Conservation (phyloP, 2,888 invertebrate genomes). For the Neoscelio sp. region DNA sequence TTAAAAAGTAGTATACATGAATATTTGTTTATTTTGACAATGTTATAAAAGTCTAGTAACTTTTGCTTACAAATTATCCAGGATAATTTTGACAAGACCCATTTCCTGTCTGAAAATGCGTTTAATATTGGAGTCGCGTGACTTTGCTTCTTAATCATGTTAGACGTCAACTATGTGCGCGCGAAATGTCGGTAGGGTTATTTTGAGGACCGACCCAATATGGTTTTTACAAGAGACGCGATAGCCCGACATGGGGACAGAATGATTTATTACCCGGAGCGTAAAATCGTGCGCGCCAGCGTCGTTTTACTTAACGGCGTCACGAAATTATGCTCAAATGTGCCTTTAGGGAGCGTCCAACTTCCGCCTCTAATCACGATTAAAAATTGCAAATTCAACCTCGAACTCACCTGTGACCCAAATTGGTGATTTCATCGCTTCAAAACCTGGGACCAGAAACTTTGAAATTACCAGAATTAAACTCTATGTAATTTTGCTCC, state of each 20-base stretch:
- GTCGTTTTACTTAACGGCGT: conserved; percentile 42
- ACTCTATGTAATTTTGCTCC: too few relatives aligned
- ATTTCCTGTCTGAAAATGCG: conserved; percentile 34
- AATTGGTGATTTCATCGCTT: conserved; percentile 14
- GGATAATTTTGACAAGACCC: not conserved
- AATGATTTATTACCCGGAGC: conserved; percentile 49
- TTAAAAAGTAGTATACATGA: too few relatives aligned
- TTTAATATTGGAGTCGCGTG: conserved; percentile 45
- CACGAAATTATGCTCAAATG: conserved; percentile 41
- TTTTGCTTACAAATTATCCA: too few relatives aligned
- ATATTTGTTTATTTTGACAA: too few relatives aligned
- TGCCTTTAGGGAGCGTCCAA: conserved; percentile 6
- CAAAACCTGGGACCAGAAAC: conserved; percentile 6
- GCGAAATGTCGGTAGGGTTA: conserved; percentile 40
- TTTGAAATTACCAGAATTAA: conserved; percentile 1
- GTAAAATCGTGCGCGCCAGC: conserved; percentile 27
- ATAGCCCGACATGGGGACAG: conserved; percentile 34
- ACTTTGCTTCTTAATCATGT: conserved; percentile 51
- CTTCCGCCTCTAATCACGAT: conserved; percentile 42
- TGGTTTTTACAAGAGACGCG: conserved; percentile 21
- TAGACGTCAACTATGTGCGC: conserved; percentile 26
- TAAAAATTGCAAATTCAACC: too few relatives aligned
- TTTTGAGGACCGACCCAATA: conserved; percentile 27
- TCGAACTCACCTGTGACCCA: conserved; percentile 25
- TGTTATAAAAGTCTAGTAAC: too few relatives aligned